Evolutionary conservation across 2,113 vertebrate genomes (phyloP), one percentile per base, ranked within the genome.

Genomic region (Oceanites oceanicus): DNA sequence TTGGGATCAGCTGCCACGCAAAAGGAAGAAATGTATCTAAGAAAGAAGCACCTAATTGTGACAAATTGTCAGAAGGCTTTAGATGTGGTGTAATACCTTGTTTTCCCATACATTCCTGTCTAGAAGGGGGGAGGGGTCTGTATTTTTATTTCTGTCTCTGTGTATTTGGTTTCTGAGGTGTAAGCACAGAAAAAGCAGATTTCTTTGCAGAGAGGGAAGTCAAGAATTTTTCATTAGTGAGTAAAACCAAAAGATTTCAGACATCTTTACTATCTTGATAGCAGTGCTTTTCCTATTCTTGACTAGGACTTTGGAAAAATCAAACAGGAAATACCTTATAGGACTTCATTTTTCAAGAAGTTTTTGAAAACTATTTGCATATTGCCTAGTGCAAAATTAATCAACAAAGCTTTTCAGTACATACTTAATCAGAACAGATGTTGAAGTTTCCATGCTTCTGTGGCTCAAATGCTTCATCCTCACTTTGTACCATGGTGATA

Each of bases 31-130:
- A 59, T 15, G 5, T 55, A 36, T 53, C 7, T 66, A 78, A 67
- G 61, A 88, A 88, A 88, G 45, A 77, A 81, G 61, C 61, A 91
- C 17, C 30, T 91, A 77, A 94, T 75, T 81, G 86, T 49, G 47
- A 91, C 76, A 92, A 91, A 86, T 92, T 85, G 13, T 66, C 2
- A 9, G 67, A 62, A 92, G 45, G 38, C 40, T 95, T 96, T 95
- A 94, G 66, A 89, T 96, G 83, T 90, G 90, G 56, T 80, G 6
- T 76, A 66, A 55, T 67, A 81, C 17, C 17, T 56, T 67, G 27
- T 87, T 94, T 81, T 81, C 22, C 50, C n/a, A 13, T 68, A 66
- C 75, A 94, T 67, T 71, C 18, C 15, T 14, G 25, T 89, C 53
- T n/a, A 68, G 34, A 75, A 59, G 18, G 1, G 52, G 7, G 2